Evolutionary conservation across 2,113 vertebrate genomes (phyloP), one percentile per base, ranked within the genome.

Genomic region (Poeciliopsis prolifica): DNA sequence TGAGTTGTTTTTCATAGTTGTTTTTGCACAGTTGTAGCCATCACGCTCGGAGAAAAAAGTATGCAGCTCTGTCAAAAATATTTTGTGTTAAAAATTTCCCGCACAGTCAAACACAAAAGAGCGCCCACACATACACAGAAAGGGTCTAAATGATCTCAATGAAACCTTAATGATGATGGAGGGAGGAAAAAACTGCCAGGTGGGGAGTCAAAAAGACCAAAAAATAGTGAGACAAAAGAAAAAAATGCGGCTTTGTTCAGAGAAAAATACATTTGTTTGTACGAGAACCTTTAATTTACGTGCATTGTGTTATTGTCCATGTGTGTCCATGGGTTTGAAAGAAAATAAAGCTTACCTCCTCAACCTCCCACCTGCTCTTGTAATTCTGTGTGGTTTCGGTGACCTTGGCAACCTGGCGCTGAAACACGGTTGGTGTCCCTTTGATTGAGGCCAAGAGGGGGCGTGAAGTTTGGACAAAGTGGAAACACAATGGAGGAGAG

Each of bases 351-450:
- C 24, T n/a, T 48, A 17, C 62, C 61, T 84, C 72, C 40, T 64
- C 51, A 63, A 35, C 68, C 42, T 79, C 77, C 19, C 69, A 76
- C 75, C 72, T 78, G 75, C 74, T 80, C 74, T 78, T 89, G 84
- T 88, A 86, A 88, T 90, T 86, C 75, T 74, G 68, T 75, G 65
- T 81, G 77, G 81, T 78, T 83, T 37, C 74, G 78, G 79, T 77
- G 81, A 92, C 86, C 87, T 78, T 79, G 75, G 73, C 79, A 84
- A 84, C 82, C 82, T 64, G 68, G 70, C 71, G 70, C 85, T 84
- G 85, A 86, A 88, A 79, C 83, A 75, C 26, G 70, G 28, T 61
- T 33, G 58, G 78, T 72, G 82, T 74, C 61, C 48, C 76, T 81
- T 83, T 88, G 87, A 90, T 89, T 85, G 77, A 84, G 81, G 83